These are phyloP conservation scores for Sarcophaga carnaria DNA, from an alignment of 2,888 invertebrate genomes.

Conservation along the genomic window DNA sequence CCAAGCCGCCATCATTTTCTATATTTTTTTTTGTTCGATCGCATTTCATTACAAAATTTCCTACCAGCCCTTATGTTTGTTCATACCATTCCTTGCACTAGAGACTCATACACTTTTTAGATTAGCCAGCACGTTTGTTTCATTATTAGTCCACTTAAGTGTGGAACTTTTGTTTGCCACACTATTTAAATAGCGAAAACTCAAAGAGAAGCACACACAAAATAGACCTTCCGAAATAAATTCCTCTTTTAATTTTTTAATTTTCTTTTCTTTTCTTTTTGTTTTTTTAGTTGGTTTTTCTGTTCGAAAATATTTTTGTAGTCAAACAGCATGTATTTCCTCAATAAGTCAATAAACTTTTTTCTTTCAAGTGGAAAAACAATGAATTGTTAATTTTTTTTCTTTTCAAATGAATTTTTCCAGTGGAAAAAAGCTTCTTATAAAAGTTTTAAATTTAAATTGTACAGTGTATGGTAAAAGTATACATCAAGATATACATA, in stretches of 20 bases:
- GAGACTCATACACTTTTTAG: background rate
- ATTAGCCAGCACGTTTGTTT: constrained; percentile 9
- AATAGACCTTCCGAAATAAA: background rate
- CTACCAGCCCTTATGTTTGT: constrained; percentile 3
- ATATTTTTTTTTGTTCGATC: background rate
- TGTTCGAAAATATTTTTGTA: background rate
- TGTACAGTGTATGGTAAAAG: background rate
- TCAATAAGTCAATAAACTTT: constrained; percentile 65
- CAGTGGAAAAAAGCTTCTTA: constrained; percentile 13
- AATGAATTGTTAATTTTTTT: no score
- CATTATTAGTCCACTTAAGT: constrained; percentile 27
- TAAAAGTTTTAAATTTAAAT: constrained; percentile 20
- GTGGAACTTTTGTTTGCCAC: constrained; percentile 46
- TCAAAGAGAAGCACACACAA: background rate
- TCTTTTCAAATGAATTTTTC: no score
- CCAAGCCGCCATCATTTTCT: background rate
- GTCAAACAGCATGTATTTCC: constrained; percentile 39
- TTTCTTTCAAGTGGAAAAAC: background rate
- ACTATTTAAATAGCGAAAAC: constrained; percentile 15
- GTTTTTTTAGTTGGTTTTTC: background rate
- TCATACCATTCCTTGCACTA: background rate
- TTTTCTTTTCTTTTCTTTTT: background rate
- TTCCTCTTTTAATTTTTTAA: background rate
- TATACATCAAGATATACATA: no score
- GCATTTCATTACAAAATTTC: background rate